Evolutionary conservation across 1,140 invertebrate genomes (phyloP).

Genomic region (Drosophila bocki): DNA sequence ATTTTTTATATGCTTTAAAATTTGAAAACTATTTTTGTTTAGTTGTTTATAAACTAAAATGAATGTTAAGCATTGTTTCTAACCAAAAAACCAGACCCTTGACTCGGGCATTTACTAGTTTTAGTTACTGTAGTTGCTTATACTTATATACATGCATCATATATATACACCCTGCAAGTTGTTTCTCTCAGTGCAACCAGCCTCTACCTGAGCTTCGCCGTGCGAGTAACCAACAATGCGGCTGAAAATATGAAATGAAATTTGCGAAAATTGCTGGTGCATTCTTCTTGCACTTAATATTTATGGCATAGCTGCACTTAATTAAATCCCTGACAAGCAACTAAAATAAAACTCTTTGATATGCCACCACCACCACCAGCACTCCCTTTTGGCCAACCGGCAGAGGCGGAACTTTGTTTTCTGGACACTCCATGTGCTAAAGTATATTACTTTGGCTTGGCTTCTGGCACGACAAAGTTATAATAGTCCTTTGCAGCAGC

Average conservation of each 20-base stretch:
- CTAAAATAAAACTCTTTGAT: conserved; percentile 54
- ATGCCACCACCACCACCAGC: neutral
- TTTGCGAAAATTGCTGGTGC: conserved; percentile 23
- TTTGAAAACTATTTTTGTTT: neutral
- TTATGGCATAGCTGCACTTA: conserved; percentile 52
- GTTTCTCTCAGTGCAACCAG: neutral
- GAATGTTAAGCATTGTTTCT: neutral
- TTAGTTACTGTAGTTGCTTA: neutral
- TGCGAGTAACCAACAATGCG: conserved; percentile 8
- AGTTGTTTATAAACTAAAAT: neutral
- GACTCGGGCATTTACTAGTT: neutral
- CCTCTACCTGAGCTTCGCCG: neutral
- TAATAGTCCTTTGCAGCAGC: conserved; percentile 71
- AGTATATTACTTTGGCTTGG: conserved; percentile 61
- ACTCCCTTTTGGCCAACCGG: neutral
- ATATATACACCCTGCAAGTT: neutral
- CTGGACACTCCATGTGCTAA: conserved; percentile 58
- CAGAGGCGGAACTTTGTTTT: conserved; percentile 43
- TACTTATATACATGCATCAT: neutral
- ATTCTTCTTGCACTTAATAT: conserved; percentile 51
- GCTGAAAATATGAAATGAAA: conserved; percentile 23
- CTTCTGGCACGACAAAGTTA: conserved; percentile 72
- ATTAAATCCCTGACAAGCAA: conserved; percentile 51
- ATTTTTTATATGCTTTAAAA: neutral
- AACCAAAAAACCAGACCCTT: neutral